Evolutionary conservation across 2,888 invertebrate species (phyloP), one percentile per base, ranked within the genome.

Genomic region (Melinopterus prodromus): DNA sequence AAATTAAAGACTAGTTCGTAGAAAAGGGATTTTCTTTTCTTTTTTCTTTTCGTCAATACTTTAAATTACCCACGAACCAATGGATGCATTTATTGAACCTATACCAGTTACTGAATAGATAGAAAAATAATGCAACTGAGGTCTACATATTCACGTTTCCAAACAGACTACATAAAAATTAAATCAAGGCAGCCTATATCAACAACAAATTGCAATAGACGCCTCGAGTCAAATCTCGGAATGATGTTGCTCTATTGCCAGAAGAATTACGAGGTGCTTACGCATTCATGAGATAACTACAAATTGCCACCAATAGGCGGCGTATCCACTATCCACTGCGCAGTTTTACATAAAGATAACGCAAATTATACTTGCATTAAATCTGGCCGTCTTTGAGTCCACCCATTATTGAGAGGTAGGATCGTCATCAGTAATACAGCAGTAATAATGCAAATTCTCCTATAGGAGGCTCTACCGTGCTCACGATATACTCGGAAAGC

Each of bases 231-330:
- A 26, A 26, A 26, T 26, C 26, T 26, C 26, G 3, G 3, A 26
- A 26, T 26, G 26, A 26, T 26, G 26, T 26, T 53, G 53, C 53
- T 53, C 53, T 53, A 53, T 12, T 53, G 53, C 53, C 53, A 7
- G 9, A 53, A 53, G 53, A 53, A 53, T 53, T 53, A 53, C 53
- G 53, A 53, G 53, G 53, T 53, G 53, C 2, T 53, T 53, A 53
- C 53, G 53, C 53, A 53, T 53, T 53, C 53, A 53, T 53, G 53
- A 53, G 53, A 53, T 53, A 53, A 53, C 53, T 53, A 53, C 53
- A 53, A 53, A 53, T 53, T 53, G 53, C 53, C 53, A 53, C 53
- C 53, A 53, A 53, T 53, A 53, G 12, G 53, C 53, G 53, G 53
- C 53, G 9, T 53, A 53, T 53, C 53, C 53, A 12, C 53, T 53